Evolutionary conservation across 2,888 invertebrate species (phyloP).

Genomic region (Trichopoda pennipes): DNA sequence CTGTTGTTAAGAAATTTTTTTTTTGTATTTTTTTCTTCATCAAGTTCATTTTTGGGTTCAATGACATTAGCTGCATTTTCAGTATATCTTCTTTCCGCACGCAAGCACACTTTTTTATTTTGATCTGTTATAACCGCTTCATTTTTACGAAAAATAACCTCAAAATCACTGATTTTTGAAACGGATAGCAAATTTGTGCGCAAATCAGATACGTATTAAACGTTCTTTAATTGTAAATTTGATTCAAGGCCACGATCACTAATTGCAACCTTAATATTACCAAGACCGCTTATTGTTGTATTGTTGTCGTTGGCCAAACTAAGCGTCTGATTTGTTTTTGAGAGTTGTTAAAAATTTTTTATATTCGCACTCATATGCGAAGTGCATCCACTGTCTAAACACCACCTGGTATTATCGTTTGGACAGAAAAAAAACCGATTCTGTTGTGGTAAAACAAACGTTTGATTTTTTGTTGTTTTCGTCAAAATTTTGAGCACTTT

Average conservation of each 20-base stretch:
- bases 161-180: background rate
- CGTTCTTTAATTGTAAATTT: slow-evolving; percentile 54
- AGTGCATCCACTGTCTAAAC: slow-evolving; percentile 42
- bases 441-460: slow-evolving; percentile 23
- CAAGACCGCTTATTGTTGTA: slow-evolving; percentile 24
- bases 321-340: background rate
- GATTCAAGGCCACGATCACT: slow-evolving; percentile 7
- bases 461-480: slow-evolving; percentile 15
- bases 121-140: background rate
- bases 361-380: too few species aligned
- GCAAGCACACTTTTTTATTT: too few species aligned
- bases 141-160: background rate
- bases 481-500: slow-evolving; percentile 15
- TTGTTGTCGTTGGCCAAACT: slow-evolving; percentile 5
- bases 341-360: background rate
- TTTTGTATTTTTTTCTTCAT: too few species aligned
- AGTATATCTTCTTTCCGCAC: too few species aligned
- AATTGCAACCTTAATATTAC: slow-evolving; percentile 48
- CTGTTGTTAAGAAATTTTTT: too few species aligned
- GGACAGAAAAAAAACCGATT: slow-evolving; percentile 12
- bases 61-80: too few species aligned
- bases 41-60: too few species aligned
- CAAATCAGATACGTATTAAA: slow-evolving; percentile 46
- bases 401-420: slow-evolving; percentile 10
- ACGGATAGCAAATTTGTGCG: slow-evolving; percentile 65